Base-by-base conservation (phyloP, 92 coral and sea anemone genomes). In the Parazoanthus atlanticus region DNA sequence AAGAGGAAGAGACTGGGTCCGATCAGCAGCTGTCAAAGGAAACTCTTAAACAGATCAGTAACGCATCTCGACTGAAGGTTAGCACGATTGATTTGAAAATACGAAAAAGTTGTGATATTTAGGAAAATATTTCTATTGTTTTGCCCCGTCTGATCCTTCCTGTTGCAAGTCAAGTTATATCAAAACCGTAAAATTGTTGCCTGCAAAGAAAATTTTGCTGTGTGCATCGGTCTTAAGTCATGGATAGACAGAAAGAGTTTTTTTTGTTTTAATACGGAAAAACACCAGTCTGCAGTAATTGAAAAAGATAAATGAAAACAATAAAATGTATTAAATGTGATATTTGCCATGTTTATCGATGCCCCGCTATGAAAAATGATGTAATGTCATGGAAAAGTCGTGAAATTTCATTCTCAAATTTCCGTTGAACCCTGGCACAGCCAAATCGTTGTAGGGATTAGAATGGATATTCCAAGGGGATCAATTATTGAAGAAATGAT, bases 31-130 rank as follows among this genome's bases (percentile, higher is more conserved):
- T 85, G 43, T 90, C 96, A 21, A 91, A 94, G 74, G 98, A 92
- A 66, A 70, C 91, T 15, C 90, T 92, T 23, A 92, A 95, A 64
- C 89, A 90, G 86, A 85, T 95, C 19, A 86, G 84, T 54, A 95
- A 89, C 81, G 98, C 98, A 25, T 70, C 91, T 32, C 83, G 87
- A 69, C 91, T 95, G 15, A 92, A 93, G 49, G 98, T 95, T 72
- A 87, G 96, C 7, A 54, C n/a, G 2, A 3, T 3, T 13, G 3
- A 12, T 56, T 52, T 12, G 0, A 16, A 8, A 16, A 49, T 0
- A 16, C 3, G 11, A 43, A 6, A 43, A 9, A 43, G 49, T 43
- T 43, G 10, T 43, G 49, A 9, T 6, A 43, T 49, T 49, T 49
- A 12, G 1, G 17, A 10, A 49, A 46, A 46, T 6, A 8, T 5